phyloP scores from a whole-genome alignment of 1,140 invertebrate genomes.

The Campoletis sonorensis region DNA sequence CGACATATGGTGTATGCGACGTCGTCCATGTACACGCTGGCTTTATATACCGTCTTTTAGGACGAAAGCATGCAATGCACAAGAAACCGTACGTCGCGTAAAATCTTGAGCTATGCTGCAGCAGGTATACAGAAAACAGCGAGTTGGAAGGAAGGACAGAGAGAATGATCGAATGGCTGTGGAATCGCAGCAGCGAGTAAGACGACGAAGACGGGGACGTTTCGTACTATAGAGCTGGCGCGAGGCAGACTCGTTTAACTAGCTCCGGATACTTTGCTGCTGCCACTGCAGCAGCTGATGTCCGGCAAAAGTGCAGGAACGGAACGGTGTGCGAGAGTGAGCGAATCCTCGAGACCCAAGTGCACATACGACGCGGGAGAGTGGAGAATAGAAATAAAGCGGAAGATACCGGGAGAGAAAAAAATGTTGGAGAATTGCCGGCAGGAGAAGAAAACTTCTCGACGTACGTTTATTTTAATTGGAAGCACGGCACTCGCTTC shows the following conservation, averaged over 20 bases:
- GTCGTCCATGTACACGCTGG: neutral
- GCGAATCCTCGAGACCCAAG: slow-evolving; percentile 27
- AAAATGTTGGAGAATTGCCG: neutral
- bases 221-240: neutral
- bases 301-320: slow-evolving; percentile 45
- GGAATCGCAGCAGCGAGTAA: neutral
- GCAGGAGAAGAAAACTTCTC: slow-evolving; percentile 10
- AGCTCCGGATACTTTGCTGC: slow-evolving; percentile 29
- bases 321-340: slow-evolving; percentile 27
- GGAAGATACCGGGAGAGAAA: neutral
- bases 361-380: slow-evolving; percentile 45
- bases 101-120: neutral
- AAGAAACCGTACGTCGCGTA: slow-evolving; percentile 23
- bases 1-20: slow-evolving; percentile 25
- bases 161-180: slow-evolving; percentile 1
- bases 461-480: slow-evolving; percentile 55
- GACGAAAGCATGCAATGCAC: neutral
- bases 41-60: slow-evolving; percentile 14
- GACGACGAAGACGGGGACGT: slow-evolving; percentile 10
- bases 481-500: slow-evolving; percentile 32
- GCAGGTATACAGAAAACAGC: neutral
- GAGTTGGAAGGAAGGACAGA: neutral
- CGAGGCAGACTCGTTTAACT: slow-evolving; percentile 24
- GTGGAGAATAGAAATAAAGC: neutral
- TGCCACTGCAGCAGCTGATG: slow-evolving; percentile 25